Conservation (phyloP, 1,140 invertebrate genomes). For the Pseudomyrmex pallidus region DNA sequence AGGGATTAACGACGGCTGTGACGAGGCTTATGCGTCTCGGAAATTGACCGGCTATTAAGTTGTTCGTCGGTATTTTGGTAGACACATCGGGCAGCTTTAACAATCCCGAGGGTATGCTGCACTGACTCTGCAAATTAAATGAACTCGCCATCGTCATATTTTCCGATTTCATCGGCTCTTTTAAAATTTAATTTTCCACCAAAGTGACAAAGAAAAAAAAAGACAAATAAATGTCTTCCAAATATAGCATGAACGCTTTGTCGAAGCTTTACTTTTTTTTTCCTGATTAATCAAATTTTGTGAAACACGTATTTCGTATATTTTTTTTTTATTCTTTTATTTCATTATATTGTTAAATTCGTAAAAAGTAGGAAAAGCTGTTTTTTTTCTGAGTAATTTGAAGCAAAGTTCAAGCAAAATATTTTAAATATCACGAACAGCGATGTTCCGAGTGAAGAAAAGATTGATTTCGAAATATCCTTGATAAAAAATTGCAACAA, state of each 20-base stretch:
- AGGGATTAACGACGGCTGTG: constrained; percentile 77
- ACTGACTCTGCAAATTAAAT: constrained; percentile 80
- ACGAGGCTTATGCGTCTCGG: constrained; percentile 81
- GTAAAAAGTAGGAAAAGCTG: background rate
- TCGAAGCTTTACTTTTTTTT: background rate
- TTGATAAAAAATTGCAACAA: background rate
- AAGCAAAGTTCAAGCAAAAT: background rate
- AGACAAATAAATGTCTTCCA: background rate
- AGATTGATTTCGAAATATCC: background rate
- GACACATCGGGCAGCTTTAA: constrained; percentile 81
- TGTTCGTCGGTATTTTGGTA: constrained; percentile 82
- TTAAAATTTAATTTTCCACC: background rate
- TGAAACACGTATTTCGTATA: background rate
- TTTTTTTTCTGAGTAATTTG: background rate
- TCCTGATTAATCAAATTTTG: background rate
- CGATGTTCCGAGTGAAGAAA: no score
- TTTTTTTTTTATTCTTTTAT: no score
- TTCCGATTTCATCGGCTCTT: background rate
- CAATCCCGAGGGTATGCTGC: constrained; percentile 82
- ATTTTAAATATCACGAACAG: background rate
- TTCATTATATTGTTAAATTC: no score
- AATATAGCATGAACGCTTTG: background rate
- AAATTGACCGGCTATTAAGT: constrained; percentile 78
- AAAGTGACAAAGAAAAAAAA: no score
- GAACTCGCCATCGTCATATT: constrained; percentile 36